Evolutionary conservation across 2,797 vertebrate species (phyloP).

Genomic region (Emys orbicularis): DNA sequence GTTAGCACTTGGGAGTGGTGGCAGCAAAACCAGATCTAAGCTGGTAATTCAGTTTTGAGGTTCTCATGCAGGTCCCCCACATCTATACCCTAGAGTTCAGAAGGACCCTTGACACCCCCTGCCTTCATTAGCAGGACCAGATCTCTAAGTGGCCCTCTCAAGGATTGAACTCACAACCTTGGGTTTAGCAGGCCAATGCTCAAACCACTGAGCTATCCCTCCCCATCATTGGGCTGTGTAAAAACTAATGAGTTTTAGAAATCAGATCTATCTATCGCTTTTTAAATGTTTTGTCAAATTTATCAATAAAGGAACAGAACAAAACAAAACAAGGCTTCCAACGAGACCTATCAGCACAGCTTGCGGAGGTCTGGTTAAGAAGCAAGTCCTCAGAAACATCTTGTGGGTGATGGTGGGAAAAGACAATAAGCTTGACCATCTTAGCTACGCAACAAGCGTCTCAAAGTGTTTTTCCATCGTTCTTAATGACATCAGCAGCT

Average conservation of each 20-base stretch:
- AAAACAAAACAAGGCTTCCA: background rate
- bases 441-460: rapidly evolving
- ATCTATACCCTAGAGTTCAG: too few relatives aligned
- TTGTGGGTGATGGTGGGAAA: background rate
- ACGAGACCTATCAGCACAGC: background rate
- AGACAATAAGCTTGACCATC: background rate
- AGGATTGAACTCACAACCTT: too few relatives aligned
- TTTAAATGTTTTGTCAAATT: background rate
- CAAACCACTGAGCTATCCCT: too few relatives aligned
- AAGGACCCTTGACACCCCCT: too few relatives aligned
- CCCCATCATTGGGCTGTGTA: too few relatives aligned
- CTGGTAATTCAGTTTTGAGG: too few relatives aligned
- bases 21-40: too few relatives aligned
- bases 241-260: background rate
- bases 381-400: background rate
- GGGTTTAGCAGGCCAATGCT: too few relatives aligned
- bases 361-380: background rate
- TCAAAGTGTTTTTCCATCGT: rapidly evolving
- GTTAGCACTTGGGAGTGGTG: too few relatives aligned
- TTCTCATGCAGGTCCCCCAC: too few relatives aligned
- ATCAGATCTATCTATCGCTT: background rate
- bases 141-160: too few relatives aligned
- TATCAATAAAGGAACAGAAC: background rate
- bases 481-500: constrained; percentile 1
- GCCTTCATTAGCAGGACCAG: too few relatives aligned